A percentile compares a stretch with the other conserved stretches of the same genome.
phyloP scores from a whole-genome alignment of 2,888 invertebrate species.

The Eilema depressum region DNA sequence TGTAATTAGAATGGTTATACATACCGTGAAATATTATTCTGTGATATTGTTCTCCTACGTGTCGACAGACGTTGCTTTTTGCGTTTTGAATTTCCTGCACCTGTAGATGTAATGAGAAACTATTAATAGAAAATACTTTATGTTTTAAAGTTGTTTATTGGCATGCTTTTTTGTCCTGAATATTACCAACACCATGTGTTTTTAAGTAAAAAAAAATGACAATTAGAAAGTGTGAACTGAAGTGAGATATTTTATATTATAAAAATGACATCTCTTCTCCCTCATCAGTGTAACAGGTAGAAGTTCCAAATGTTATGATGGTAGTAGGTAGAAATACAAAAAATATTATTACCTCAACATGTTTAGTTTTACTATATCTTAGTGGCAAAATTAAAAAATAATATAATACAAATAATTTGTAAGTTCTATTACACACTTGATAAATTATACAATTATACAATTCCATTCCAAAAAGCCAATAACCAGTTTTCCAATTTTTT shows the following conservation, averaged over 20 bases:
- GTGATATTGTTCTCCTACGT: conserved; percentile 42
- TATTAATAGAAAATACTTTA: neutral
- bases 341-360: no score
- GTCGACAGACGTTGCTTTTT: conserved; percentile 44
- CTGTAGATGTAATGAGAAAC: conserved; percentile 41
- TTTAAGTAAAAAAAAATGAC: neutral
- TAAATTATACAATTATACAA: neutral
- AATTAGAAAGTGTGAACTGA: neutral
- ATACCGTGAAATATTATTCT: conserved; percentile 41
- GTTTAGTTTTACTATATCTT: no score
- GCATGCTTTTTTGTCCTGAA: neutral
- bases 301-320: neutral
- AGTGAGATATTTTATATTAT: no score
- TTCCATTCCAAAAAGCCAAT: neutral
- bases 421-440: no score
- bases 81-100: conserved; percentile 48
- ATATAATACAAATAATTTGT: no score
- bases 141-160: neutral
- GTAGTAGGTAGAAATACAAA: no score
- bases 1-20: no score
- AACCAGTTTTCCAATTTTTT: neutral
- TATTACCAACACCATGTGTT: neutral
- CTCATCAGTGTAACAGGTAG: neutral
- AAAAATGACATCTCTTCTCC: neutral
- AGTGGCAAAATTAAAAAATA: no score